A percentile compares a stretch with the other conserved stretches of the same genome.
These are phyloP conservation scores for Lipotes vexillifer DNA, from an alignment of 2,113 vertebrate genomes.

Conservation along the genomic window DNA sequence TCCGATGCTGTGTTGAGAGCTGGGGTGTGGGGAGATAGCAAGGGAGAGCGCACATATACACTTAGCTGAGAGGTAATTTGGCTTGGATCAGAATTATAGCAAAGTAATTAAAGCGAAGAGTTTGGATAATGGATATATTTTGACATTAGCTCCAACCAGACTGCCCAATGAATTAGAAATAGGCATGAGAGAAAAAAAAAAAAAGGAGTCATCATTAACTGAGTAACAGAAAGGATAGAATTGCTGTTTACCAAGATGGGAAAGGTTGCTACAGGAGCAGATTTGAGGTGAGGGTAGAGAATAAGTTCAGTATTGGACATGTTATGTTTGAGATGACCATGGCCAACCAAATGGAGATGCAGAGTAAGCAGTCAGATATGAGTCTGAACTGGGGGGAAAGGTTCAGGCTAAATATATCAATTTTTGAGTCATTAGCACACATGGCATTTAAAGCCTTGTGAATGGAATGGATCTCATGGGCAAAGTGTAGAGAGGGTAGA, in stretches of 20 bases:
- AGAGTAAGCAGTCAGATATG: background rate
- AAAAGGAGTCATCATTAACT: background rate
- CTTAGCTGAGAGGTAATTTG: background rate
- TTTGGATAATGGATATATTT: background rate
- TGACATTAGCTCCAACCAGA: background rate
- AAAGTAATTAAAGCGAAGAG: background rate
- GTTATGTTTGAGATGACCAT: background rate
- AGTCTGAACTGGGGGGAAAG: background rate
- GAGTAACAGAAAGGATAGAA: background rate
- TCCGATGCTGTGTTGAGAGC: background rate
- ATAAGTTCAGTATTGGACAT: background rate
- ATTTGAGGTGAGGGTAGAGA: background rate
- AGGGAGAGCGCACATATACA: background rate
- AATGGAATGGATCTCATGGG: background rate
- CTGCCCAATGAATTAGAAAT: background rate
- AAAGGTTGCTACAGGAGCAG: background rate
- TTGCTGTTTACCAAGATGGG: background rate
- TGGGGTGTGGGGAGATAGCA: background rate
- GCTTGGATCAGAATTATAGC: background rate
- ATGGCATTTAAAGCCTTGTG: background rate
- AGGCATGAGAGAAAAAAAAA: background rate
- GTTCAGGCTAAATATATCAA: background rate
- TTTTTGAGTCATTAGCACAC: background rate
- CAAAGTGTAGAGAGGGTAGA: background rate
- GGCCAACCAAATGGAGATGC: background rate